These are phyloP conservation scores for Philhelius pedissequus DNA, from an alignment of 2,888 invertebrate genomes.

Conservation along the genomic window DNA sequence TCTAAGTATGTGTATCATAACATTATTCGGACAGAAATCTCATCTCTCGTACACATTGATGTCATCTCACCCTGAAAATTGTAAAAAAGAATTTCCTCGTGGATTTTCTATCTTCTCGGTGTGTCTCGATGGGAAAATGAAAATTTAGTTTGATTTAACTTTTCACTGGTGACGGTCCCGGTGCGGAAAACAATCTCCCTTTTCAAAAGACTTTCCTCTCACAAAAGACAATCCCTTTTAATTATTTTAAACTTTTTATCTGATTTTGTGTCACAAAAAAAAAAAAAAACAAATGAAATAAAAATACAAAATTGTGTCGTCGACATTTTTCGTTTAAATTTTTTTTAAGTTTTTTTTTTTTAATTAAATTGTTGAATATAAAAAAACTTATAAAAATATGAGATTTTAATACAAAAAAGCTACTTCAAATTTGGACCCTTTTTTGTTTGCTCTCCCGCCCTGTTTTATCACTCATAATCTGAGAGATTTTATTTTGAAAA, in stretches of 20 bases:
- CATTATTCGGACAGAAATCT: slow-evolving; percentile 1
- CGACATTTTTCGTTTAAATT: slow-evolving; percentile 20
- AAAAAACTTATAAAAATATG: neutral
- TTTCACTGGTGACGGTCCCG: slow-evolving; percentile 63
- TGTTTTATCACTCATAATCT: neutral
- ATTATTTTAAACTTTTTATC: neutral
- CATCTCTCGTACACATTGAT: slow-evolving; percentile 15
- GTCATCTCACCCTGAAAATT: slow-evolving; percentile 59
- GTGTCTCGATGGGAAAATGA: slow-evolving; percentile 49
- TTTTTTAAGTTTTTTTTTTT: neutral
- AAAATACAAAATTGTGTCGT: slow-evolving; percentile 5
- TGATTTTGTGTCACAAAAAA: neutral
- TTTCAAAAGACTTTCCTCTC: neutral
- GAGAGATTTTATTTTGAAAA: neutral
- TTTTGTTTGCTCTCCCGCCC: slow-evolving; percentile 8
- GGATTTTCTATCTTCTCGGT: slow-evolving; percentile 35
- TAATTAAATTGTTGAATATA: neutral
- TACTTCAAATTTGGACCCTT: neutral
- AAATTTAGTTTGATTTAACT: slow-evolving; percentile 61
- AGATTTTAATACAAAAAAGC: neutral
- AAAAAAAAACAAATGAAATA: slow-evolving; percentile 43
- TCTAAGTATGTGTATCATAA: slow-evolving; percentile 1
- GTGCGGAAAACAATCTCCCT: slow-evolving; percentile 46
- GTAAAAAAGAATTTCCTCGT: slow-evolving; percentile 63
- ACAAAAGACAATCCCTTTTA: neutral